A percentile compares a stretch with the other conserved stretches of the same genome.
Evolutionary conservation across 2,797 vertebrate species (phyloP).

Genomic region (Nannoperca obscura): DNA sequence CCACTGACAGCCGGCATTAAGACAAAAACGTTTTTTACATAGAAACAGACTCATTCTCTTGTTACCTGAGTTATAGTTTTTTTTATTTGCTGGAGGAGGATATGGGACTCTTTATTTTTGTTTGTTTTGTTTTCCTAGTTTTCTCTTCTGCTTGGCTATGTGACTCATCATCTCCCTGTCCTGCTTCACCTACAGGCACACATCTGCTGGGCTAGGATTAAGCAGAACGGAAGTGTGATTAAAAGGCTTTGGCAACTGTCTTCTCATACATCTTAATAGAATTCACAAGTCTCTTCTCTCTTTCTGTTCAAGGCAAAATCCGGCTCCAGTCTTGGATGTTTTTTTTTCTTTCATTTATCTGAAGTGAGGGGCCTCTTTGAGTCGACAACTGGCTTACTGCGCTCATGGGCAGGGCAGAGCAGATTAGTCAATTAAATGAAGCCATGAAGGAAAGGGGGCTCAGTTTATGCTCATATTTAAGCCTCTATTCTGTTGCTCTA

Average conservation of each 20-base stretch:
- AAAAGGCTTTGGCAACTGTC: conserved; percentile 81
- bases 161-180: conserved; percentile 75
- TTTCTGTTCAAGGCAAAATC: conserved; percentile 60
- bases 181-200: conserved; percentile 74
- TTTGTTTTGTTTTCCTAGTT: conserved; percentile 31
- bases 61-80: conserved; percentile 49
- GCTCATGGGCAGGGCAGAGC: conserved; percentile 71
- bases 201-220: conserved; percentile 78
- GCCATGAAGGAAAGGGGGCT: conserved; percentile 62
- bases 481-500: conserved; percentile 63
- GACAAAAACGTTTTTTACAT: conserved; percentile 19
- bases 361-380: conserved; percentile 68
- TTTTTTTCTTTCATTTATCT: conserved; percentile 66
- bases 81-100: conserved; percentile 11
- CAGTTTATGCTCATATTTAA: conserved; percentile 72
- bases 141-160: conserved; percentile 45
- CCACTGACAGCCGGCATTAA: conserved; percentile 42
- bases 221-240: conserved; percentile 74
- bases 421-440: conserved; percentile 82
- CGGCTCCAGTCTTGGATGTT: conserved; percentile 49
- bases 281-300: conserved; percentile 65
- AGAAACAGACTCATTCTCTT: conserved; percentile 54
- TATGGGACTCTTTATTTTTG: conserved; percentile 13
- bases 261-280: conserved; percentile 81
- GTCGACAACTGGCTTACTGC: conserved; percentile 75